A percentile compares a stretch with the other conserved stretches of the same genome.
These are phyloP conservation scores for Lepidotrigona ventralis DNA, from an alignment of 1,140 invertebrate species.

Conservation along the genomic window DNA sequence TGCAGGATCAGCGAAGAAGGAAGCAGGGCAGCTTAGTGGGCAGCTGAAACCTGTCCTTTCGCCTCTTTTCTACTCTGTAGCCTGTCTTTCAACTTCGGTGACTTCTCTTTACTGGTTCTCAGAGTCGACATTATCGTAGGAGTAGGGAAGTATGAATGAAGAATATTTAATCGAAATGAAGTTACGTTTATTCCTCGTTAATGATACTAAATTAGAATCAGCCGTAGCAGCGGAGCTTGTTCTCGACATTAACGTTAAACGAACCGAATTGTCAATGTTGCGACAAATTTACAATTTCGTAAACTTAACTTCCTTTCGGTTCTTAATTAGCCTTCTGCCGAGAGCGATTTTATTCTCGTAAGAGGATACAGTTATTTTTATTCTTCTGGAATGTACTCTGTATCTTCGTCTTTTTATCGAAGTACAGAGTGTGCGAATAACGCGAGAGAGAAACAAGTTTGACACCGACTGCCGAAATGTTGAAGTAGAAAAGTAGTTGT, in stretches of 20 bases:
- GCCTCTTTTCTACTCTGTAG: background rate
- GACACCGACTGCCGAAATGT: background rate
- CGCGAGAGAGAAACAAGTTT: no score
- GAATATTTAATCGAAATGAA: background rate
- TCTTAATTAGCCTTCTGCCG: background rate
- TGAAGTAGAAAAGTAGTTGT: background rate
- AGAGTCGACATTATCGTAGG: background rate
- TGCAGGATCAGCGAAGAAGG: slow-evolving; percentile 54
- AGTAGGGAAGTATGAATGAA: background rate
- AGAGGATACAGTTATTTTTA: background rate
- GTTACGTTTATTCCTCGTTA: background rate
- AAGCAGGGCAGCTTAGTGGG: background rate
- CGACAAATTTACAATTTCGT: background rate
- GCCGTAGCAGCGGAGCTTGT: no score
- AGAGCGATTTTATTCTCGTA: background rate
- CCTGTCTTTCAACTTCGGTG: background rate
- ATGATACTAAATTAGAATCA: background rate
- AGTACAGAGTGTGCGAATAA: no score
- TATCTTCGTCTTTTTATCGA: no score
- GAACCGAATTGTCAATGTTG: no score
- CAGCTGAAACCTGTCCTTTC: background rate
- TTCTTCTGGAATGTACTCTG: background rate
- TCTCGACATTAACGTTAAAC: no score
- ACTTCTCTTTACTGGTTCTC: background rate
- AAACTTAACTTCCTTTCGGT: no score